Conservation (phyloP, 2,888 invertebrate genomes). For the Apodemia duryi region DNA sequence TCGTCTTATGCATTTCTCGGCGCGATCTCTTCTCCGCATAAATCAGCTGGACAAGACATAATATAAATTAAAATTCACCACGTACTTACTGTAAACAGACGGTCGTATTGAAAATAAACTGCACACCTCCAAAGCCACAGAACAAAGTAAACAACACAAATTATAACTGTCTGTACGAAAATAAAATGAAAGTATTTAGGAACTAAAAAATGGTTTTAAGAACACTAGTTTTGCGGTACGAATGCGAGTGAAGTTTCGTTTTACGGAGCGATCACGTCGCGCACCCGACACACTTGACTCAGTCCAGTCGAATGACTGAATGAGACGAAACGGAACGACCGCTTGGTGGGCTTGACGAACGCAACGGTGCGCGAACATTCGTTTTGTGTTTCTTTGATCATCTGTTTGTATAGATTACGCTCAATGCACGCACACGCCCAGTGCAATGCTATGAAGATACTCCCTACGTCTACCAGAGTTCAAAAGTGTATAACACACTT, state of each 20-base stretch:
- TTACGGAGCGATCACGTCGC: slow-evolving; percentile 43
- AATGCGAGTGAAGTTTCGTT: slow-evolving; percentile 62
- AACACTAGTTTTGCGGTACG: slow-evolving; percentile 59
- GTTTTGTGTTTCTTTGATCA: neutral
- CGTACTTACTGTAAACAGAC: slow-evolving; percentile 71
- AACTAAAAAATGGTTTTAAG: slow-evolving; percentile 47
- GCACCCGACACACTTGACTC: slow-evolving; percentile 51
- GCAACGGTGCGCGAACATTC: slow-evolving; percentile 10
- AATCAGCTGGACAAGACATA: slow-evolving; percentile 61
- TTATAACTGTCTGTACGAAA: slow-evolving; percentile 55
- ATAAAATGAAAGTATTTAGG: slow-evolving; percentile 48
- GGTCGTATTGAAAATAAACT: slow-evolving; percentile 64
- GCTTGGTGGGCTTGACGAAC: slow-evolving; percentile 18
- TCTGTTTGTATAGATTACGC: neutral
- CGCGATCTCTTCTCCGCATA: slow-evolving; percentile 58
- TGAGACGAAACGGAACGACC: slow-evolving; percentile 26
- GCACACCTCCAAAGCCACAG: slow-evolving; percentile 62
- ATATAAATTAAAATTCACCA: slow-evolving; percentile 61
- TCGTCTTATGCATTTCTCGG: slow-evolving; percentile 60
- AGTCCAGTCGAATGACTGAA: slow-evolving; percentile 57
- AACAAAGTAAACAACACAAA: slow-evolving; percentile 70
- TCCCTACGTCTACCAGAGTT: no score
- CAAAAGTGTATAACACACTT: no score
- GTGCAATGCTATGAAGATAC: no score
- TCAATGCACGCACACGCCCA: neutral